Conservation (phyloP, 2,113 vertebrate species). For the Menura novaehollandiae region DNA sequence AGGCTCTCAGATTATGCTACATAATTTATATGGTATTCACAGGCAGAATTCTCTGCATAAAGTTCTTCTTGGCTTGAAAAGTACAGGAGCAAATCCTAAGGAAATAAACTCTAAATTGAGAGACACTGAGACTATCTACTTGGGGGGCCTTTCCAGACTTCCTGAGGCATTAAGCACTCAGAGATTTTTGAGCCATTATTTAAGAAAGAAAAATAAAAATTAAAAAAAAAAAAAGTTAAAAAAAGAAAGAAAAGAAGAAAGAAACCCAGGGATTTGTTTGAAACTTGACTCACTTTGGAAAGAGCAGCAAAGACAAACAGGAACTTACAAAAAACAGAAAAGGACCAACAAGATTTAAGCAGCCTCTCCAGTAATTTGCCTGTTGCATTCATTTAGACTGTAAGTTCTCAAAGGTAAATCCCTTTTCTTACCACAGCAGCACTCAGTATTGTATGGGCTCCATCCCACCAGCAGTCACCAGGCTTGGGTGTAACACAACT, state of each 20-base stretch:
- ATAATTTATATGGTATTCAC: background rate
- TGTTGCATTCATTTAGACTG: background rate
- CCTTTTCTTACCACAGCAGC: background rate
- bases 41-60: background rate
- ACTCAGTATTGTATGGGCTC: background rate
- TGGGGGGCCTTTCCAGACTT: background rate
- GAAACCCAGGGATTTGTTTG: background rate
- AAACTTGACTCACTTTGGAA: background rate
- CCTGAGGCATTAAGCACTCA: background rate
- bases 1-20: background rate
- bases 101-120: background rate
- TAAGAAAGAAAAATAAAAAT: background rate
- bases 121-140: background rate
- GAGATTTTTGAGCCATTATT: background rate
- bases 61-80: background rate
- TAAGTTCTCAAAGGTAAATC: background rate
- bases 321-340: background rate
- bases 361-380: background rate
- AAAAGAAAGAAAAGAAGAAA: rapidly evolving
- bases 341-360: background rate
- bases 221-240: background rate
- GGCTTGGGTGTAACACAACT: background rate
- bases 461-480: background rate
- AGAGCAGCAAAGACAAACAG: background rate
- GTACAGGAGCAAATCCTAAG: background rate